Base-by-base conservation (phyloP, 2,888 invertebrate genomes). In the Tridacna gigas region DNA sequence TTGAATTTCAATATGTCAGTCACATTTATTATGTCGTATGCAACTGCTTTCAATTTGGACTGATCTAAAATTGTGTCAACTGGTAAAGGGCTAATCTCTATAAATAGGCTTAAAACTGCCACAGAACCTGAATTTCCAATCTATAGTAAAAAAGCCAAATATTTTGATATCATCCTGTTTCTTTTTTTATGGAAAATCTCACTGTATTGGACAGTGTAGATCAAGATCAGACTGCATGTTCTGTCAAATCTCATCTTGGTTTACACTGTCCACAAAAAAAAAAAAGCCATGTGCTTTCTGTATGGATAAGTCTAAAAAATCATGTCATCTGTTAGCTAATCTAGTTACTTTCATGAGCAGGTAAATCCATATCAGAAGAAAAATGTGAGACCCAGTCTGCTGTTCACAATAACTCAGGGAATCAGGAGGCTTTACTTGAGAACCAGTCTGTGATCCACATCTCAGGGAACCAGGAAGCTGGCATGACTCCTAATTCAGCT, bases 311-410 rank as follows among this genome's bases (percentile, higher is more conserved):
- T n/a, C n/a, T n/a, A n/a, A n/a, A n/a, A n/a, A n/a, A n/a, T n/a
- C n/a, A n/a, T n/a, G n/a, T n/a, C n/a, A n/a, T n/a, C n/a, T n/a
- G n/a, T 22, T 65, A 7, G 2, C 22, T n/a, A 65, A 25, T 12
- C 22, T 7, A n/a, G n/a, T 22, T 25, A n/a, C 12, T n/a, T 22
- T 22, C n/a, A n/a, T n/a, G 13, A 20, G 12, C 25, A 66, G 66
- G 66, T 66, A 69, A 69, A 69, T 69, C 69, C 37, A 45, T 25
- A 20, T n/a, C 69, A 26, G 69, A 69, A 67, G 28, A 67, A 37
- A 15, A 15, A 65, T n/a, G 25, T 22, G 26, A 13, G 26, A 66
- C 9, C 66, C 22, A 66, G 28, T 20, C 25, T 9, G 11, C 15
- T 66, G 28, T 18, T 15, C n/a, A n/a, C 7, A 61, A 56, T 56